These are phyloP conservation scores for Bembecia ichneumoniformis DNA, from an alignment of 2,888 invertebrate genomes.

Conservation along the genomic window DNA sequence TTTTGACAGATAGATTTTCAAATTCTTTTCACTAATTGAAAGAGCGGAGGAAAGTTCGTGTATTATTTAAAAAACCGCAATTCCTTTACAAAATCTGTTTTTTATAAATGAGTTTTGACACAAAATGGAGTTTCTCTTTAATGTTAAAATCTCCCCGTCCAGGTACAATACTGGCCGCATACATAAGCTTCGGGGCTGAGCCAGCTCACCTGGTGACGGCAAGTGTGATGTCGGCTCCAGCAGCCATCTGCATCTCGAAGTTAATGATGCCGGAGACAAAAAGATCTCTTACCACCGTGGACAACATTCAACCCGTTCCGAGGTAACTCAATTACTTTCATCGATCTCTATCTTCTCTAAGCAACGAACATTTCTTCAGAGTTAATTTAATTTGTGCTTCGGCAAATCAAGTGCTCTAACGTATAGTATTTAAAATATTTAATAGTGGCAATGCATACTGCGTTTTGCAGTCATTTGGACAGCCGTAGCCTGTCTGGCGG, in stretches of 20 bases:
- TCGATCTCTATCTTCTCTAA: background rate
- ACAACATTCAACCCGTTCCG: slow-evolving; percentile 80
- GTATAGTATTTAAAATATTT: no score
- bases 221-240: slow-evolving; percentile 96
- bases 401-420: background rate
- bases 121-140: no score
- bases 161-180: slow-evolving; percentile 92
- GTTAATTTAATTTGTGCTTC: no score
- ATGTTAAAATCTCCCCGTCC: slow-evolving; percentile 10
- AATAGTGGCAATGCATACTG: no score
- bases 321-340: slow-evolving; percentile 63
- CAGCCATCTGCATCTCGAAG: slow-evolving; percentile 91
- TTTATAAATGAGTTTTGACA: no score
- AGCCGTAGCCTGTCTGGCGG: no score
- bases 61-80: no score
- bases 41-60: no score
- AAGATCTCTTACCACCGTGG: slow-evolving; percentile 80
- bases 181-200: slow-evolving; percentile 90
- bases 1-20: no score
- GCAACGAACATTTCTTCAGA: background rate
- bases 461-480: no score
- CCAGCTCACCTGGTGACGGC: slow-evolving; percentile 92
- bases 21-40: no score
- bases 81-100: no score
- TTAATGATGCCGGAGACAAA: slow-evolving; percentile 93